Evolutionary conservation across 2,888 invertebrate genomes (phyloP), one percentile per base, ranked within the genome.

Genomic region (Clostera curtula): DNA sequence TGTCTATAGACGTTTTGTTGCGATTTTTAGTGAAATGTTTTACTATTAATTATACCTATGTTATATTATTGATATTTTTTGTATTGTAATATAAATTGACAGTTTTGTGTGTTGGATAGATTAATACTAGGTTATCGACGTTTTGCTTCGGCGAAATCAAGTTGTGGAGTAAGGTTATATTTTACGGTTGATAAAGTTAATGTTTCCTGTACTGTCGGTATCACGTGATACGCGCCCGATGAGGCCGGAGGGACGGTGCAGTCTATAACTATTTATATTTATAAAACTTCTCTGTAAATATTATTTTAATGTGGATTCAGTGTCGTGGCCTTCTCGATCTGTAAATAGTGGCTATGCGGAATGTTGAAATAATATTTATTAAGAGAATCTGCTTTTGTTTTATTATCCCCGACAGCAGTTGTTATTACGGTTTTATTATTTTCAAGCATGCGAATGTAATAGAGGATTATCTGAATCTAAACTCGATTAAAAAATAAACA

Each of bases 311-410:
- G 49, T 47, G 45, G 57, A 53, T 58, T 55, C 47, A 57, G 56
- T 45, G 43, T 44, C 38, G 45, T 44, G 52, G 56, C 60, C 63
- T 53, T 41, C 49, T 47, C 18, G 31, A 40, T 41, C 49, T 71
- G 66, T 71, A 71, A 53, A 59, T 63, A 62, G 46, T 51, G 64
- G 67, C 56, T 65, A 51, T 46, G 56, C 53, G 56, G 50, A 63
- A 57, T 68, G 55, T 76, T 82, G 67, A 75, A 80, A 82, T 82
- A 77, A 82, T 82, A 82, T 82, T 82, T 82, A 77, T 70, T 60
- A 60, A 36, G 76, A 71, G 73, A 72, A 72, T 40, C 27, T 39
- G 41, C 11, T 27, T 40, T 53, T 54, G 70, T 57, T 69, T 57
- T 39, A 67, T 65, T 52, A 5, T 12, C 22, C 8, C 19, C n/a